Evolutionary conservation across 2,113 vertebrate species (phyloP).

Genomic region (Cryptotis parvus): DNA sequence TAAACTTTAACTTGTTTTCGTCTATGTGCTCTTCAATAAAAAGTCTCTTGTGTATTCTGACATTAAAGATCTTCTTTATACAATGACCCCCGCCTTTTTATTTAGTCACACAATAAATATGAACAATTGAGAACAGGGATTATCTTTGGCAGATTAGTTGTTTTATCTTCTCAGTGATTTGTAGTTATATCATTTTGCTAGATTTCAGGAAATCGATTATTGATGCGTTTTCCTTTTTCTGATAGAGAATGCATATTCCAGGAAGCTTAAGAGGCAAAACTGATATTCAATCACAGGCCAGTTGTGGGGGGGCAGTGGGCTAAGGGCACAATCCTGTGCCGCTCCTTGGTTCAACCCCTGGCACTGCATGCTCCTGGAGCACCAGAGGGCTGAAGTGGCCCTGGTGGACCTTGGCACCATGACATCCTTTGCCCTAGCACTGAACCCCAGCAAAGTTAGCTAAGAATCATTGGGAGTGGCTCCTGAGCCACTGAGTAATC

Average conservation of each 20-base stretch:
- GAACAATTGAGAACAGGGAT: background rate
- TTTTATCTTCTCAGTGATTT: constrained; percentile 36
- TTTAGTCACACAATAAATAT: background rate
- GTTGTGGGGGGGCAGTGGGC: too few species aligned
- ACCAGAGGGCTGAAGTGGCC: too few species aligned
- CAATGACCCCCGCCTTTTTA: constrained; percentile 8
- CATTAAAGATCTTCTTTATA: background rate
- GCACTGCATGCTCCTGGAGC: too few species aligned
- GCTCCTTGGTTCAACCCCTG: too few species aligned
- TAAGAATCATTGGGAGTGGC: too few species aligned
- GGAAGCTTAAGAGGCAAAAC: constrained; percentile 11
- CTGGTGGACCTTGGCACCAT: too few species aligned
- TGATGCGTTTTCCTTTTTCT: constrained; percentile 27
- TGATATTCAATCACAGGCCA: background rate
- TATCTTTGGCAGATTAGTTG: background rate
- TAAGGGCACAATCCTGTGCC: too few species aligned
- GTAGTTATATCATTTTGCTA: constrained; percentile 32
- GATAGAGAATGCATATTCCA: constrained; percentile 19
- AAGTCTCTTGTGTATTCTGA: background rate
- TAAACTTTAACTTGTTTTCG: constrained; percentile 38
- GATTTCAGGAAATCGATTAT: constrained; percentile 27
- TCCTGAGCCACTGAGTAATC: too few species aligned
- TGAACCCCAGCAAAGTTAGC: too few species aligned
- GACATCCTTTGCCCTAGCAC: too few species aligned
- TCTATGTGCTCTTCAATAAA: background rate